Conservation (phyloP, 2,888 invertebrate genomes). For the Euproctis similis region DNA sequence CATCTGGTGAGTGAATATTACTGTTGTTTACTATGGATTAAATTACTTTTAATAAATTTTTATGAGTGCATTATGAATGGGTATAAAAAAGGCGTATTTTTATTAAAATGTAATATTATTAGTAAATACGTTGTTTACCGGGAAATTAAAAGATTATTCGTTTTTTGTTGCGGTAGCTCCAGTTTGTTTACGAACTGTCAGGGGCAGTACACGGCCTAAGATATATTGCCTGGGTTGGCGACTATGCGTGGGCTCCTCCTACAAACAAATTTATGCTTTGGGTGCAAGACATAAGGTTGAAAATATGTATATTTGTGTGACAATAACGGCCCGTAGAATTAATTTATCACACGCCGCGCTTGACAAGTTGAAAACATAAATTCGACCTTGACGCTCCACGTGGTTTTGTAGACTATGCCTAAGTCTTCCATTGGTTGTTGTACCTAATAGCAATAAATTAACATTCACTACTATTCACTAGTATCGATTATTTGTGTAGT, state of each 20-base stretch:
- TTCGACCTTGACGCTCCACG: slow-evolving; percentile 76
- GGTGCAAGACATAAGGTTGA: slow-evolving; percentile 17
- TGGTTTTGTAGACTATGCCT: slow-evolving; percentile 62
- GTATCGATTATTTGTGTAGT: too few relatives aligned
- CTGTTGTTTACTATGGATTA: slow-evolving; percentile 16
- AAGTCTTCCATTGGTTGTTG: too few relatives aligned
- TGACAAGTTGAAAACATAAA: slow-evolving; percentile 78
- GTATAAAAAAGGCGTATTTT: too few relatives aligned
- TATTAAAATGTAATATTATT: too few relatives aligned
- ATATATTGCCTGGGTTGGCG: slow-evolving; percentile 77
- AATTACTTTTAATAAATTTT: slow-evolving; percentile 22
- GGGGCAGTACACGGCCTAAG: slow-evolving; percentile 76
- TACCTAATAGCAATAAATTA: too few relatives aligned
- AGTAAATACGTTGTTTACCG: too few relatives aligned
- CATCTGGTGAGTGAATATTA: slow-evolving; percentile 55
- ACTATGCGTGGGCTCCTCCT: slow-evolving; percentile 64
- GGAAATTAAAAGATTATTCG: slow-evolving; percentile 40
- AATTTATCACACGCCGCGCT: slow-evolving; percentile 77
- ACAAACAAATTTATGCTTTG: slow-evolving; percentile 40
- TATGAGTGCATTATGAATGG: slow-evolving; percentile 19
- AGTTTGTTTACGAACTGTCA: slow-evolving; percentile 78
- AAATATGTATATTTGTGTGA: slow-evolving; percentile 17
- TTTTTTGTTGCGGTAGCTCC: slow-evolving; percentile 73
- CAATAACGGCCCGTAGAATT: slow-evolving; percentile 75
- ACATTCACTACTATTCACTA: too few relatives aligned